Percentiles rank a stretch among this genome's conserved stretches.
phyloP scores from a whole-genome alignment of 2,888 invertebrate genomes.

The Ornithoptera priamus region DNA sequence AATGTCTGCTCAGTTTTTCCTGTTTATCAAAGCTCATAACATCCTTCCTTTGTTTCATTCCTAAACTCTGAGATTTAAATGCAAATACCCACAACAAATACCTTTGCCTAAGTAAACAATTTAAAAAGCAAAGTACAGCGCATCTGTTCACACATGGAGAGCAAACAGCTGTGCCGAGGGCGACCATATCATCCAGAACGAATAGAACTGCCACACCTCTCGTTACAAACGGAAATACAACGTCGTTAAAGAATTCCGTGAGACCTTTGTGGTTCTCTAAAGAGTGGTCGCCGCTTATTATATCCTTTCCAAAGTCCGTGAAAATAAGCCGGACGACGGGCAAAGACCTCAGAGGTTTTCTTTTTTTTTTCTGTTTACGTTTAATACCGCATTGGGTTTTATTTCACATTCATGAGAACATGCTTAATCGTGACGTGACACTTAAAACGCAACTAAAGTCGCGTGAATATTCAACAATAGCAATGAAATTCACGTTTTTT shows the following conservation, averaged over 20 bases:
- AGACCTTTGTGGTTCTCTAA: slow-evolving; percentile 19
- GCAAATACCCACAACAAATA: slow-evolving; percentile 4
- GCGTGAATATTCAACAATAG: not conserved
- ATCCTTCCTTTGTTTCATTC: slow-evolving; percentile 17
- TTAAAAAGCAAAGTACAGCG: slow-evolving; percentile 15
- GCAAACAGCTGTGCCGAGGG: slow-evolving; percentile 20
- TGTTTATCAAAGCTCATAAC: slow-evolving; percentile 1
- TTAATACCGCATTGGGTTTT: slow-evolving; percentile 32
- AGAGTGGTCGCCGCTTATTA: slow-evolving; percentile 28
- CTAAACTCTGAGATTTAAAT: not conserved
- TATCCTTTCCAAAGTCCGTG: slow-evolving; percentile 36
- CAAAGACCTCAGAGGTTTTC: slow-evolving; percentile 46
- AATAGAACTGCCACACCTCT: slow-evolving; percentile 16
- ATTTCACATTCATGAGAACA: slow-evolving; percentile 34
- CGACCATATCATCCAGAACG: slow-evolving; percentile 19
- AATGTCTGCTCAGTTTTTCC: not conserved
- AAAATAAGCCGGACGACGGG: slow-evolving; percentile 39
- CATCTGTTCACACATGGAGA: slow-evolving; percentile 18
- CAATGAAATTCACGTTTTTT: not conserved
- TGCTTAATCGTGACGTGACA: slow-evolving; percentile 41
- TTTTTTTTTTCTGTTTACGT: slow-evolving; percentile 32
- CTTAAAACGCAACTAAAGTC: not conserved
- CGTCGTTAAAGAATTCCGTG: not conserved
- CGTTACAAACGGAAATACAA: not conserved
- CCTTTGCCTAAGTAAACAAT: slow-evolving; percentile 23